Conservation (phyloP, 1,140 invertebrate species). For the Micrasema longulum region DNA sequence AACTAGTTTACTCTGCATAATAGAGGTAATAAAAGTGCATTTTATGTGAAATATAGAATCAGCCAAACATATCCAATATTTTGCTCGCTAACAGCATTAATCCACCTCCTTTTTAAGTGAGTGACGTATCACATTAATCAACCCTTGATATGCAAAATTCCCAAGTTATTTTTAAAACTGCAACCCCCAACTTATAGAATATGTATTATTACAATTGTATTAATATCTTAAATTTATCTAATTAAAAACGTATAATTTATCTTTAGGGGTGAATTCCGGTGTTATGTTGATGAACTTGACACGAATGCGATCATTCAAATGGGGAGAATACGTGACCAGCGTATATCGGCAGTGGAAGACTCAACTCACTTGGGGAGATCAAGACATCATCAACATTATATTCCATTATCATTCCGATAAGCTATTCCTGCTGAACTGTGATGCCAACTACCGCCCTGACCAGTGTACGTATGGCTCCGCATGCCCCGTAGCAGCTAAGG, state of each 20-base stretch:
- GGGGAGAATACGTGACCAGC: constrained; percentile 85
- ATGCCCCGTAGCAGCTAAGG: constrained; percentile 79
- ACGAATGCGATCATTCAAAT: constrained; percentile 86
- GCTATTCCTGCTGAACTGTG: constrained; percentile 84
- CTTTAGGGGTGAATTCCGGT: constrained; percentile 91
- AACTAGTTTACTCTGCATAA: no score
- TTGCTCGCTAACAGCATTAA: no score
- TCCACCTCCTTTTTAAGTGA: no score
- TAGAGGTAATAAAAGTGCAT: no score
- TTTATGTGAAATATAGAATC: no score
- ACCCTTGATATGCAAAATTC: no score
- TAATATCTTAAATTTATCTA: no score
- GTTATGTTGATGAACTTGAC: constrained; percentile 98
- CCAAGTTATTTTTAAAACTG: no score
- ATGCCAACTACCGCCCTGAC: constrained; percentile 93
- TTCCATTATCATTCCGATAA: constrained; percentile 91
- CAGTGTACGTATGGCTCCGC: constrained; percentile 95
- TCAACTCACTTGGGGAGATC: constrained; percentile 96
- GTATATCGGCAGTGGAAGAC: constrained; percentile 88
- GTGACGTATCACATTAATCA: no score
- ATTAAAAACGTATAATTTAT: constrained; percentile 24
- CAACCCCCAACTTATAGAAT: no score
- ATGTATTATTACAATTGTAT: no score
- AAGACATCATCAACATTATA: constrained; percentile 97
- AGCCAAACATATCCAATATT: no score